These are phyloP conservation scores for Trochalopteron elliotii DNA, from an alignment of 2,113 vertebrate species.

Conservation along the genomic window DNA sequence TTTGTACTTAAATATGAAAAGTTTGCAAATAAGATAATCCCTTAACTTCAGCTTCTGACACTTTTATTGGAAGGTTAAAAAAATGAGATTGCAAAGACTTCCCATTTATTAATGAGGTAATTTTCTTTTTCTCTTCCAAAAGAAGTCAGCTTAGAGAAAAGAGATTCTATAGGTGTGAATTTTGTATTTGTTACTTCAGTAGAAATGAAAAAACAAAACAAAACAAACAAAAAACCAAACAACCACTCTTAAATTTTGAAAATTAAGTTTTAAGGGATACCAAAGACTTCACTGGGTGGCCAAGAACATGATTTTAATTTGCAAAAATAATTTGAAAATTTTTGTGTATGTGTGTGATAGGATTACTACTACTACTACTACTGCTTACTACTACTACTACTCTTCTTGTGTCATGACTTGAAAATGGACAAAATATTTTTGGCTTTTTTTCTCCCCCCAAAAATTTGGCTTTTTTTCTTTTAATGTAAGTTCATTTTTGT, in stretches of 20 bases:
- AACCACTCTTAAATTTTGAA: background rate
- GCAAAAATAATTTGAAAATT: background rate
- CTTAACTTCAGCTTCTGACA: background rate
- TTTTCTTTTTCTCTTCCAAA: background rate
- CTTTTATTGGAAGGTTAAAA: background rate
- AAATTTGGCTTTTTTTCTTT: background rate
- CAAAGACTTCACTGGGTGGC: background rate
- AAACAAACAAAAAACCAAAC: accelerated
- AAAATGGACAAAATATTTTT: background rate
- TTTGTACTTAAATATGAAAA: background rate
- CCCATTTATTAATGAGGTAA: background rate
- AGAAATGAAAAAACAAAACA: background rate
- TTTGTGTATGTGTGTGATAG: background rate
- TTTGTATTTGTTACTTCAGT: background rate
- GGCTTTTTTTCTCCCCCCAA: background rate
- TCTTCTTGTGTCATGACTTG: accelerated
- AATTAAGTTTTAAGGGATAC: background rate
- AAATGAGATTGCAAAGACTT: background rate
- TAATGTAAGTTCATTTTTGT: background rate
- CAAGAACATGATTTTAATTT: background rate
- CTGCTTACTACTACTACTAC: too few species aligned
- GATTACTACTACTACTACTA: background rate
- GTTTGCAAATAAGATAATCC: background rate
- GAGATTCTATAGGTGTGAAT: background rate
- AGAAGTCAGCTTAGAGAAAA: background rate